Base-by-base conservation (phyloP, 1,140 invertebrate species). In the Notospermus geniculatus region DNA sequence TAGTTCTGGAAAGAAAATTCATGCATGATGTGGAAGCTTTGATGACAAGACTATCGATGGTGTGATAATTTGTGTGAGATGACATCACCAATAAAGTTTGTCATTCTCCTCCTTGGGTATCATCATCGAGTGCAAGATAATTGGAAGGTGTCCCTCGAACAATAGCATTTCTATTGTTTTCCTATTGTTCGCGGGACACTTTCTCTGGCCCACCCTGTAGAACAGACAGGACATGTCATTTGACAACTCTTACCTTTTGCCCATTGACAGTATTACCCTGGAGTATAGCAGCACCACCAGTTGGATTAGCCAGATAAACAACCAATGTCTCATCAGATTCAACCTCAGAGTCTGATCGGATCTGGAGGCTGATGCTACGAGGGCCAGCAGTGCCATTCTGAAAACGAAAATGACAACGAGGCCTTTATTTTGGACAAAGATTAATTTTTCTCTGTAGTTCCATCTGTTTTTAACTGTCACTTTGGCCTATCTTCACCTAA, bases 251-350 rank as follows among this genome's bases (percentile, higher is more conserved):
- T 67, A 77, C 75, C 71, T 70, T 78, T 43, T 62, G 64, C 0
- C 72, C 75, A 22, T 69, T 71, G 64, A 77, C 73, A 22, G 63
- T 58, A 25, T 63, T 46, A 15, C 75, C 76, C 15, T 43, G 50
- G n/a, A 74, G 75, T 55, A 78, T 68, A 17, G 73, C 67, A 30
- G 75, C 74, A 19, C 77, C 78, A 11, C 76, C 73, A 62, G 68
- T 71, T 36, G 71, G 67, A 30, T 76, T 61, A 15, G 72, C 73
- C 0, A 80, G 63, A 61, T 78, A 79, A 1, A 79, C 67, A 57
- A 75, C 66, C 2, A 80, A 61, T 22, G 67, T 68, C 62, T 79
- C 76, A 45, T 63, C 64, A 23, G 69, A 66, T 43, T 80, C 78
- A n/a, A 77, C 54, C 1, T 65, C 46, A 23, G 62, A 67, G 57